Percentiles rank a stretch among this genome's conserved stretches.
phyloP scores from a whole-genome alignment of 2,888 invertebrate species.

The Serripes groenlandicus region DNA sequence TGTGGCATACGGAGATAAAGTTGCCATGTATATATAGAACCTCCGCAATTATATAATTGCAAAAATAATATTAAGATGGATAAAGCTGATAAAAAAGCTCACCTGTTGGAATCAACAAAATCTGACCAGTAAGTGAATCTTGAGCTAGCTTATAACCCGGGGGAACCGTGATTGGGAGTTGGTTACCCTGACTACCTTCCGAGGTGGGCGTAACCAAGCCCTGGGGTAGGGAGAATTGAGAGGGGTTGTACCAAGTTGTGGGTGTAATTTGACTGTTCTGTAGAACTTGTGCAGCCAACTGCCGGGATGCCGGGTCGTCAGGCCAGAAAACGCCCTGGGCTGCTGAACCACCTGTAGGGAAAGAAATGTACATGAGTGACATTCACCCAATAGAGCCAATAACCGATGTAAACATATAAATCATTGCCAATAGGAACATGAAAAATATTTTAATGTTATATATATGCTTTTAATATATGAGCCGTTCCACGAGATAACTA shows the following conservation, averaged over 20 bases:
- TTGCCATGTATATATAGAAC: too few species aligned
- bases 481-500: too few species aligned
- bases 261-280: slow-evolving; percentile 68
- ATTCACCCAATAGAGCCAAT: too few species aligned
- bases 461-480: too few species aligned
- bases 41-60: too few species aligned
- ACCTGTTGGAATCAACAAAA: slow-evolving; percentile 88
- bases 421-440: too few species aligned
- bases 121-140: slow-evolving; percentile 94
- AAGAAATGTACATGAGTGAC: too few species aligned
- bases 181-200: slow-evolving; percentile 53
- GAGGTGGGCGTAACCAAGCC: slow-evolving; percentile 49
- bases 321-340: slow-evolving; percentile 69
- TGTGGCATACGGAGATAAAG: too few species aligned
- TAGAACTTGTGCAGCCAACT: slow-evolving; percentile 67
- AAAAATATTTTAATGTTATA: too few species aligned
- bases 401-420: too few species aligned
- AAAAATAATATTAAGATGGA: too few species aligned
- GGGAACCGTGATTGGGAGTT: slow-evolving; percentile 88
- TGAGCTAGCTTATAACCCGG: slow-evolving; percentile 95
- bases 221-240: slow-evolving; percentile 69
- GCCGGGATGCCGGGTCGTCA: slow-evolving; percentile 70
- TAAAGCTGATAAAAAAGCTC: too few species aligned
- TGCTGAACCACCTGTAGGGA: slow-evolving; percentile 45
- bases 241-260: slow-evolving; percentile 76